A percentile compares a stretch with the other conserved stretches of the same genome.
These are phyloP conservation scores for Melieria picta DNA, from an alignment of 2,888 invertebrate genomes.

Conservation along the genomic window DNA sequence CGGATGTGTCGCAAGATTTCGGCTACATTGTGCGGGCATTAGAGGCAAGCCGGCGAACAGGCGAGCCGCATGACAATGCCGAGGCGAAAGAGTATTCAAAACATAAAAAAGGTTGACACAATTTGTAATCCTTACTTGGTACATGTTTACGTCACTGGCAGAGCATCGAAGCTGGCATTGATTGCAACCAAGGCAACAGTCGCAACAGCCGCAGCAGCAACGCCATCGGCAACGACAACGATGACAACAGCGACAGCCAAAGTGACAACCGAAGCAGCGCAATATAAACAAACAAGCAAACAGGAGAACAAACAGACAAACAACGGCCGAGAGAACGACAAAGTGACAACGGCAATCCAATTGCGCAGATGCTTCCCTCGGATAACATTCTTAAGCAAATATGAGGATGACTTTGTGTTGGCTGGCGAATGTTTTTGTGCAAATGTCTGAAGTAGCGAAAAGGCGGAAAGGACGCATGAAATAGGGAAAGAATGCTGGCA, in stretches of 20 bases:
- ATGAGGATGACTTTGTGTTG: constrained; percentile 49
- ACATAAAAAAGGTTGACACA: constrained; percentile 33
- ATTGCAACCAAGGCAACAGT: constrained; percentile 39
- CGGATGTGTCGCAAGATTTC: constrained; percentile 57
- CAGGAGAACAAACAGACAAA: constrained; percentile 14
- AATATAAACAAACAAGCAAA: constrained; percentile 23
- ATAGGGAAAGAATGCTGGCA: not conserved
- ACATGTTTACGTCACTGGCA: constrained; percentile 27
- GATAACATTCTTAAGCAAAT: constrained; percentile 50
- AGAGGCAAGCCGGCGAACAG: not conserved
- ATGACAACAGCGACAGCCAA: constrained; percentile 8
- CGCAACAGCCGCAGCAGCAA: constrained; percentile 5
- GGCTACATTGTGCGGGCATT: constrained; percentile 29
- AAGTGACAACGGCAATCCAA: constrained; percentile 47
- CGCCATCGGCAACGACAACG: not conserved
- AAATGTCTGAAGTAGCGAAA: not conserved
- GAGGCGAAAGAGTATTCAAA: constrained; percentile 26
- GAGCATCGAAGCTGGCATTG: constrained; percentile 25
- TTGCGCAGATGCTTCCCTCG: constrained; percentile 53
- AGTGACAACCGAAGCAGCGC: constrained; percentile 24
- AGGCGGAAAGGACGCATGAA: not conserved
- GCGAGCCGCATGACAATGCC: constrained; percentile 4
- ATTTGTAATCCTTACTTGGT: constrained; percentile 34
- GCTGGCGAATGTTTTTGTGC: not conserved
- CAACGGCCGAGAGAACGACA: not conserved